Base-by-base conservation (phyloP, 2,113 vertebrate genomes). In the Spea multiplicata region DNA sequence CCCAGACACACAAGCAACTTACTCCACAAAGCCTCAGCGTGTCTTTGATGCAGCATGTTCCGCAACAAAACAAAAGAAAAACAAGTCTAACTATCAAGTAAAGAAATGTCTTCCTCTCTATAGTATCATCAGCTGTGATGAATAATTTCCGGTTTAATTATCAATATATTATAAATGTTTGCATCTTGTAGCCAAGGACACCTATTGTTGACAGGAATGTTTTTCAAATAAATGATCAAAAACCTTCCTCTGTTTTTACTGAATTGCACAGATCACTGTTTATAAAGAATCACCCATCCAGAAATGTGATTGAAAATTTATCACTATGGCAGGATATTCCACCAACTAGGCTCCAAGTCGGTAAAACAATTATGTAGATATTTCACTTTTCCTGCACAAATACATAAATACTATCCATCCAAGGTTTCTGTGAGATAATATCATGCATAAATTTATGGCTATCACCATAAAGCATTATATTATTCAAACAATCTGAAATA, bases 361-460 rank as follows among this genome's bases (percentile, higher is more conserved):
- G 59, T 71, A 78, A 78, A 72, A 78, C 69, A 78, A 78, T 72
- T 78, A 66, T 72, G 69, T 78, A 66, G 76, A 78, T 78, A 48
- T 53, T 71, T 61, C 48, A 65, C 71, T 65, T 44, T 66, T 72
- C 62, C 48, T 46, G 17, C 49, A 48, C 49, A 52, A 49, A 66
- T 73, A 73, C 62, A 73, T 80, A 80, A 72, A 79, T 79, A 79
- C 66, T 70, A 79, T 72, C 61, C 72, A 66, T 65, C 76, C 69
- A 79, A 66, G 59, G 70, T 59, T 80, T 80, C 70, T 72, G 49
- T 73, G 73, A 77, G 67, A 77, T 77, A 77, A 80, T 73, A 46
- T 66, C 57, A 66, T 80, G 77, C 70, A 80, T 80, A 80, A 67
- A 73, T 80, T 66, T 14, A 14, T 47, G 52, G 70, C 45, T 50